Base-by-base conservation (phyloP, 2,797 vertebrate species). In the Heliangelus exortis region DNA sequence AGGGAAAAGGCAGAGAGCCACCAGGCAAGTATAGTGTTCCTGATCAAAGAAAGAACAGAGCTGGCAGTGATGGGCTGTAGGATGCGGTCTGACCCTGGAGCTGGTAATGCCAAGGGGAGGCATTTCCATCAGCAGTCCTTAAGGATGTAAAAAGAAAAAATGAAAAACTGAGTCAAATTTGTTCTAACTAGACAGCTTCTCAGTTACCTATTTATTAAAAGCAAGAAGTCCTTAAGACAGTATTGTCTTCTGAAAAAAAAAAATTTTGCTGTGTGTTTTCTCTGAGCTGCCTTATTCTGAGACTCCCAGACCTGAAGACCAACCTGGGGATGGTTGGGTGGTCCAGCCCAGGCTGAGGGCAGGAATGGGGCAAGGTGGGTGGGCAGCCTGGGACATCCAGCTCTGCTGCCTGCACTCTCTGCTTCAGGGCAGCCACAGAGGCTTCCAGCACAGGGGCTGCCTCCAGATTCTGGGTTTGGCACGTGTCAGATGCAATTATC, bases 401-500 rank as follows among this genome's bases (percentile, higher is more conserved):
- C 33, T n/a, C 66, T 20, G 20, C 71, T 61, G 36, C 3, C 63
- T 10, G 3, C 6, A 33, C 65, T 51, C 9, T 1, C 26, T 36
- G 9, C 13, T 2, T 28, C 15, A 26, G 53, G 61, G 65, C 79
- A 8, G 0, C 2, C 50, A 9, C 29, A 25, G 63, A 57, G 63
- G 33, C 58, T 71, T 23, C 51, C 17, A 6, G 16, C 31, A 0
- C 55, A 20, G 22, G 63, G 71, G 51, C 74, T 88, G 80, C 55
- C 65, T 39, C 68, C 12, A 53, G 6, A 18, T 9, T 9, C 0
- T 12, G 15, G 12, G 2, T 33, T 25, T 45, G 68, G 45, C 59
- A 58, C 33, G 3, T 0, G 7, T 7, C 41, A 1, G 22, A 1
- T 34, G 86, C 29, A 10, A 11, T 12, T 17, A 8, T 8, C 62